Conservation (phyloP, 2,797 vertebrate species). For the Pantherophis alleghaniensis region DNA sequence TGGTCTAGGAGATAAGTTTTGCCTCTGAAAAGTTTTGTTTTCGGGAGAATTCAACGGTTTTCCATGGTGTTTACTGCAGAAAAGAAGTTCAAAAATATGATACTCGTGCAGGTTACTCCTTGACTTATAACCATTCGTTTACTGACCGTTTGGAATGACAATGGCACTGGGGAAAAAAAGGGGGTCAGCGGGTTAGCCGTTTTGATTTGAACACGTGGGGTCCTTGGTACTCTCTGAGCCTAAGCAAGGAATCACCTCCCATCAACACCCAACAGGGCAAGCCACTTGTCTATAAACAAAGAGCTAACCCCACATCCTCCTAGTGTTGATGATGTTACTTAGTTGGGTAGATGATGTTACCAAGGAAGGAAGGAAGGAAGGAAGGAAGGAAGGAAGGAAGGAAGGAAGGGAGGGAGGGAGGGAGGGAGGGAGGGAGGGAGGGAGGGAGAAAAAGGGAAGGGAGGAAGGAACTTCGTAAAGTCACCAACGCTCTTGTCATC, state of each 20-base stretch:
- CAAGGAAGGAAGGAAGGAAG: no score
- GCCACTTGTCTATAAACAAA: background rate
- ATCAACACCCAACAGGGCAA: background rate
- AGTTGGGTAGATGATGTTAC: background rate
- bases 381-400: background rate
- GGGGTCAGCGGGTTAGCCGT: background rate
- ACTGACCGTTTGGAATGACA: background rate
- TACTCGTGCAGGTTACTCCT: background rate
- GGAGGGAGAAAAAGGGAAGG: no score
- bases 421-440: accelerated
- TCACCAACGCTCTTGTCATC: no score
- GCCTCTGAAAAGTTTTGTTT: background rate
- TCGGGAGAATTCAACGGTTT: background rate
- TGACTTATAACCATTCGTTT: background rate
- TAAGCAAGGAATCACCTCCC: background rate
- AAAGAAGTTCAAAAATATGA: no score
- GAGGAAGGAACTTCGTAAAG: no score
- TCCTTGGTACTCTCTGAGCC: background rate
- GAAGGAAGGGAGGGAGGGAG: no score
- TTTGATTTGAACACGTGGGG: background rate
- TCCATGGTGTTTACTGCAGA: background rate
- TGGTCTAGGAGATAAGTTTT: background rate
- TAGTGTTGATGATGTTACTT: background rate
- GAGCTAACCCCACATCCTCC: background rate
- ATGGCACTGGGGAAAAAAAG: background rate